phyloP scores from a whole-genome alignment of 2,888 invertebrate species.

The Polymixis flavicincta region DNA sequence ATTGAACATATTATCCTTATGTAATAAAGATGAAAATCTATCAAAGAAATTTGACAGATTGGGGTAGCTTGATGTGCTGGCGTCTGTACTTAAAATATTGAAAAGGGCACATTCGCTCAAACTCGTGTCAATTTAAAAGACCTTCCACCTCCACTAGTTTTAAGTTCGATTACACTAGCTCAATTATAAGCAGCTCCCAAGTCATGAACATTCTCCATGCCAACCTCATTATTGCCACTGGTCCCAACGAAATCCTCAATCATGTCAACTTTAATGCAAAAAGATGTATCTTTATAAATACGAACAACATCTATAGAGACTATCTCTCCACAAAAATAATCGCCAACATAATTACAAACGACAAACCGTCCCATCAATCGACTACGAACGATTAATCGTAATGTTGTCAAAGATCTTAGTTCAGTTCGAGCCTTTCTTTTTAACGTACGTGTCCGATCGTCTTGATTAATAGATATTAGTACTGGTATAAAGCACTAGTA shows the following conservation, averaged over 20 bases:
- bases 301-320: background rate
- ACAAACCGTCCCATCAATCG: conserved; percentile 59
- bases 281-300: background rate
- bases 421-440: conserved; percentile 67
- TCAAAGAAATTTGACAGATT: no score
- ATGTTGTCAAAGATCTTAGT: conserved; percentile 49
- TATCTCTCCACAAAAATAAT: conserved; percentile 54
- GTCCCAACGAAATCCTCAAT: background rate
- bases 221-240: background rate
- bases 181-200: background rate
- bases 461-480: conserved; percentile 84
- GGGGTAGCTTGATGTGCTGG: no score
- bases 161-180: background rate
- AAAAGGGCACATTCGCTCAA: no score
- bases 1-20: no score
- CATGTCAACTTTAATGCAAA: background rate
- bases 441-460: conserved; percentile 66
- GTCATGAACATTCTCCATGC: background rate
- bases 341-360: conserved; percentile 58
- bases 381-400: conserved; percentile 51
- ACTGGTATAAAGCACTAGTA: conserved; percentile 72
- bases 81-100: no score
- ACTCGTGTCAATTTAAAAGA: no score
- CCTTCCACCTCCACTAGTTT: background rate
- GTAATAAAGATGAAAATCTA: no score